These are phyloP conservation scores for Sigmodon hispidus DNA, from an alignment of 2,113 vertebrate genomes.

Conservation along the genomic window DNA sequence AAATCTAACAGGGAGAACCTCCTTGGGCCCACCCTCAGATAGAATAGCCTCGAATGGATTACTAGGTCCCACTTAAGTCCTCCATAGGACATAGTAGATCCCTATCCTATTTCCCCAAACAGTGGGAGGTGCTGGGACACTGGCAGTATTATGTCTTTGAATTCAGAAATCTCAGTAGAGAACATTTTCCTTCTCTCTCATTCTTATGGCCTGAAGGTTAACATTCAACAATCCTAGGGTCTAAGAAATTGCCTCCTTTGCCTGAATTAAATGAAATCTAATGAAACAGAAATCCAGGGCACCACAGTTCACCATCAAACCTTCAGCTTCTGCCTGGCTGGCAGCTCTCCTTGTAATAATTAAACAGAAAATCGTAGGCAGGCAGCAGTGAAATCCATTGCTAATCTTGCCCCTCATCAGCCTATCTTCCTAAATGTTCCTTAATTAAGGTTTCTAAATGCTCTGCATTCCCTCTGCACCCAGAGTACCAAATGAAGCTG, in stretches of 20 bases:
- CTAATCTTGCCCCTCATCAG: conserved; percentile 79
- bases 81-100: neutral
- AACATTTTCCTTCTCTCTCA: neutral
- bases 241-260: conserved; percentile 69
- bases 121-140: conserved; percentile 26
- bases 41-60: conserved; percentile 41
- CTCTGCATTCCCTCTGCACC: conserved; percentile 67
- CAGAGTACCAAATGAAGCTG: conserved; percentile 41
- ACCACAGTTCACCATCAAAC: conserved; percentile 67
- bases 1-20: neutral
- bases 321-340: conserved; percentile 51
- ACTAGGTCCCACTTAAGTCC: conserved; percentile 48
- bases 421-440: conserved; percentile 77
- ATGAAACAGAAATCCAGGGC: conserved; percentile 75
- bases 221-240: conserved; percentile 51
- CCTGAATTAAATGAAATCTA: conserved; percentile 75
- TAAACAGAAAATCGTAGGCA: conserved; percentile 78
- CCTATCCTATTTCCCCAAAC: neutral
- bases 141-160: neutral
- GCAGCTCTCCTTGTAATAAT: conserved; percentile 70
- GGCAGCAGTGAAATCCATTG: conserved; percentile 75
- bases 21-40: neutral
- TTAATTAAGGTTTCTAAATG: conserved; percentile 82
- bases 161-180: neutral
- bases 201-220: conserved; percentile 55